Evolutionary conservation across 2,113 vertebrate species (phyloP).

Genomic region (Calyptommatus sinebrachiatus): DNA sequence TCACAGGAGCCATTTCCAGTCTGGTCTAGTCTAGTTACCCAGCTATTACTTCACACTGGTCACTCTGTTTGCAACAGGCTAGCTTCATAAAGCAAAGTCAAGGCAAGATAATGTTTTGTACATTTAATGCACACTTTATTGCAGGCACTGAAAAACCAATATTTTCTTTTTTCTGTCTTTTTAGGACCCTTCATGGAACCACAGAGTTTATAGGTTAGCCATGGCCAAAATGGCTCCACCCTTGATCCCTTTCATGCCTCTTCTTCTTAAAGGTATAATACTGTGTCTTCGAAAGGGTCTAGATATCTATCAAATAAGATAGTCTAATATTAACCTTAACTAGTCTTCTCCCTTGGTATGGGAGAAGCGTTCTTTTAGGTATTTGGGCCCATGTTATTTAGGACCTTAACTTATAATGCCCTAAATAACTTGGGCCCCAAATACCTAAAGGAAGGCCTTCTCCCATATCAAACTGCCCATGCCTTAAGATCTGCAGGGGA

Average conservation of each 20-base stretch:
- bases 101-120: background rate
- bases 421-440: no score
- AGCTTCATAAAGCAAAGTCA: background rate
- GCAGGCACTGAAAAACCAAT: background rate
- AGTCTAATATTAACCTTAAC: no score
- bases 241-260: constrained; percentile 92
- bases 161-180: background rate
- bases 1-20: no score
- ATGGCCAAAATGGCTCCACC: constrained; percentile 89
- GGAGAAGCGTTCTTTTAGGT: no score
- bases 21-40: background rate
- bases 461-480: no score
- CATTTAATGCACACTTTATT: background rate
- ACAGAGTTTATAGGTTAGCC: constrained; percentile 87
- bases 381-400: no score
- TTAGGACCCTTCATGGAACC: constrained; percentile 93
- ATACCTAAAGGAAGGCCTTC: no score
- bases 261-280: constrained; percentile 89
- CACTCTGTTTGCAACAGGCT: background rate
- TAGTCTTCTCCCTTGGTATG: no score
- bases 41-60: background rate
- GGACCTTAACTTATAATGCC: no score
- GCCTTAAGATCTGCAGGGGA: no score
- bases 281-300: fast-evolving
- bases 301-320: background rate